phyloP scores from a whole-genome alignment of 2,113 vertebrate genomes.

The Peucedramus taeniatus region DNA sequence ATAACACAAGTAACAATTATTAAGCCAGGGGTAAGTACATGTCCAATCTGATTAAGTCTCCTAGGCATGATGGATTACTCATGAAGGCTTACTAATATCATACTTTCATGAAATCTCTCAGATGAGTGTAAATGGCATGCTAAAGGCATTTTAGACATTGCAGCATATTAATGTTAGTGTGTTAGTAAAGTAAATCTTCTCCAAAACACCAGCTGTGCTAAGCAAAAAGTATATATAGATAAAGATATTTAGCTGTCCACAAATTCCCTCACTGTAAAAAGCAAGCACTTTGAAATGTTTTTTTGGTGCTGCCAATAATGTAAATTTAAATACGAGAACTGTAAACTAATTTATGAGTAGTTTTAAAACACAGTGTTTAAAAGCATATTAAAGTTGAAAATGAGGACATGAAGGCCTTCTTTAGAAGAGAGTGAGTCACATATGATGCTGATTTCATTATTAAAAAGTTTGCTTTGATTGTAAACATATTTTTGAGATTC shows the following conservation, averaged over 20 bases:
- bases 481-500: neutral
- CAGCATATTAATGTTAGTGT: constrained; percentile 31
- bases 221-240: neutral
- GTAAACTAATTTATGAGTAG: neutral
- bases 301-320: neutral
- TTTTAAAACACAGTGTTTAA: neutral
- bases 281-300: neutral
- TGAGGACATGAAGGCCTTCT: neutral
- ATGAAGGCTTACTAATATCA: constrained; percentile 58
- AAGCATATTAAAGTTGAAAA: neutral
- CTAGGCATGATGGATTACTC: constrained; percentile 63
- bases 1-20: constrained; percentile 39
- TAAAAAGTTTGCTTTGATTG: neutral
- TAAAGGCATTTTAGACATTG: constrained; percentile 51
- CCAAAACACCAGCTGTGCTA: constrained; percentile 51
- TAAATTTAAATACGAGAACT: constrained; percentile 5
- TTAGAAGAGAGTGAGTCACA: neutral
- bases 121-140: constrained; percentile 43
- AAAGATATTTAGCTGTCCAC: neutral
- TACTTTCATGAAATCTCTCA: constrained; percentile 44
- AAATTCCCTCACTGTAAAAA: constrained; percentile 8
- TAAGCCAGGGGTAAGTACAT: constrained; percentile 40
- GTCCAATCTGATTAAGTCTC: constrained; percentile 52
- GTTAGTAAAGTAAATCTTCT: constrained; percentile 54
- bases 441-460: neutral